Conservation (phyloP, 2,113 vertebrate genomes). For the Tupaia tana region DNA sequence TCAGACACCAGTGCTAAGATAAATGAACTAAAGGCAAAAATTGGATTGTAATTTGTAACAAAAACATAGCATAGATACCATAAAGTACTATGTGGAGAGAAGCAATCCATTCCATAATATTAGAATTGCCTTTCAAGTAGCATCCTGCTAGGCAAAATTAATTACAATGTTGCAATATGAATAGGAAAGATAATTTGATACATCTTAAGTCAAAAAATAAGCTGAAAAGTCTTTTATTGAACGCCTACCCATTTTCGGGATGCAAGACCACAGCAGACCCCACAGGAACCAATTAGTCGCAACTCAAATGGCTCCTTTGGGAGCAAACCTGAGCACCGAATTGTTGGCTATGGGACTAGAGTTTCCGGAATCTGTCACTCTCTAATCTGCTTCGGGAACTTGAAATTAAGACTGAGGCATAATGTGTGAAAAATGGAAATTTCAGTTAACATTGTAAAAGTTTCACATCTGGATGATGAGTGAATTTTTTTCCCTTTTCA, state of each 20-base stretch:
- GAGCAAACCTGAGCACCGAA: background rate
- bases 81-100: background rate
- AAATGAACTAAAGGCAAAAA: background rate
- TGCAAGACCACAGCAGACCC: background rate
- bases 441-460: constrained; percentile 31
- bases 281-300: constrained; percentile 25
- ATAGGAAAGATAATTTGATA: constrained; percentile 43
- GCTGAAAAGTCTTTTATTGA: constrained; percentile 14
- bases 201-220: constrained; percentile 53
- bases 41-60: background rate
- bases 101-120: background rate
- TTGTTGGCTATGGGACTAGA: background rate
- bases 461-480: constrained; percentile 51
- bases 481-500: background rate
- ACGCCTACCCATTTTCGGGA: constrained; percentile 5
- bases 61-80: background rate
- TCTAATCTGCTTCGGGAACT: constrained; percentile 27
- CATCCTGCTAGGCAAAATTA: background rate
- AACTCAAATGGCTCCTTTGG: constrained; percentile 24
- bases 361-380: constrained; percentile 50
- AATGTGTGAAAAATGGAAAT: constrained; percentile 17
- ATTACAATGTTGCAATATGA: background rate
- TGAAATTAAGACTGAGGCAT: background rate
- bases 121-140: constrained; percentile 29
- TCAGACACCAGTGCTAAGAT: background rate